A percentile compares a stretch with the other conserved stretches of the same genome.
phyloP scores from a whole-genome alignment of 1,140 invertebrate species.

The Pogonognathellus flavescens region DNA sequence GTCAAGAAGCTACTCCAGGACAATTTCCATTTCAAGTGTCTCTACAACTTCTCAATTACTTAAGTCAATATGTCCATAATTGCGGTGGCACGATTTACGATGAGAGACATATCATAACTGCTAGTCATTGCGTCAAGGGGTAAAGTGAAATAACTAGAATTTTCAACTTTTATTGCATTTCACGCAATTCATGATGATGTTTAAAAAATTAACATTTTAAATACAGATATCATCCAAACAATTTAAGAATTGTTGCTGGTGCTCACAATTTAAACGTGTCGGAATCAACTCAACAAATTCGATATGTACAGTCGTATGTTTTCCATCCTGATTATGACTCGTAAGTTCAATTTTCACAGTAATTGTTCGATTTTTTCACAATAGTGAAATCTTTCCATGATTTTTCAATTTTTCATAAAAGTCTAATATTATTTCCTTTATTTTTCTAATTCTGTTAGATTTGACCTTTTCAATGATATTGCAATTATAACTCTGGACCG shows the following conservation, averaged over 20 bases:
- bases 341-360: not conserved
- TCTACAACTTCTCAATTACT: constrained; percentile 22
- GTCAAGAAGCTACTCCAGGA: constrained; percentile 31
- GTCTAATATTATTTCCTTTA: not conserved
- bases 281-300: constrained; percentile 13
- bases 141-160: not conserved
- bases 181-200: too few relatives aligned
- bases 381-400: too few relatives aligned
- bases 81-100: constrained; percentile 24
- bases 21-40: constrained; percentile 53
- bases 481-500: constrained; percentile 24
- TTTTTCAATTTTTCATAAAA: not conserved
- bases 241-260: constrained; percentile 51
- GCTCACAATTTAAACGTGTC: not conserved
- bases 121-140: constrained; percentile 8
- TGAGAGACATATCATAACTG: not conserved
- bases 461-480: too few relatives aligned
- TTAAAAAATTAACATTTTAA: too few relatives aligned
- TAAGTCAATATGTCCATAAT: not conserved
- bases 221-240: constrained; percentile 25
- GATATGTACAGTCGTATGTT: constrained; percentile 27
- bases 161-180: too few relatives aligned
- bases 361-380: not conserved
- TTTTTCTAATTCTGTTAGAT: too few relatives aligned
- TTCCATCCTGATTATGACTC: constrained; percentile 2